A percentile compares a stretch with the other conserved stretches of the same genome.
Conservation (phyloP, 2,113 vertebrate genomes). For the Dipodomys ordii region DNA sequence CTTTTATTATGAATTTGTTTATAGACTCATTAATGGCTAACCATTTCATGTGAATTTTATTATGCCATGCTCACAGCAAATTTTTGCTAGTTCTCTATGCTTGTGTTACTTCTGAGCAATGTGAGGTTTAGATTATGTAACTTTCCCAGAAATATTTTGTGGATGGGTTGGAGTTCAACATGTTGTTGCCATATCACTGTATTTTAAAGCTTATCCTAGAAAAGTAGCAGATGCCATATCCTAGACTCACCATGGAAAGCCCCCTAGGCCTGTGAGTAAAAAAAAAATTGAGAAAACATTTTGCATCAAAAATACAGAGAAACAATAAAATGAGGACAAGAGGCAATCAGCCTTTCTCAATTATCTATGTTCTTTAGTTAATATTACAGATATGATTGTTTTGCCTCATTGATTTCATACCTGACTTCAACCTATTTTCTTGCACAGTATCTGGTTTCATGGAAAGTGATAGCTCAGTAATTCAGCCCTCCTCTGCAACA, state of each 20-base stretch:
- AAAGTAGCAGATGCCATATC: not conserved
- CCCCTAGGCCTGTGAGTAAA: not conserved
- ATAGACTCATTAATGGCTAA: not conserved
- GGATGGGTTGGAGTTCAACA: not conserved
- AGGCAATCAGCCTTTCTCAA: not conserved
- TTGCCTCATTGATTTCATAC: not conserved
- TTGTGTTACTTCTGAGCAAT: not conserved
- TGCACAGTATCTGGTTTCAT: not conserved
- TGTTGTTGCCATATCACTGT: not conserved
- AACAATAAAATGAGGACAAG: not conserved
- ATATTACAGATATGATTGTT: not conserved
- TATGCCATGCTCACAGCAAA: not conserved
- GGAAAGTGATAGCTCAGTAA: not conserved
- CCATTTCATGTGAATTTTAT: not conserved
- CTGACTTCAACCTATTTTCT: not conserved
- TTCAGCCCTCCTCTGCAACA: not conserved
- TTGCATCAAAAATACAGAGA: not conserved
- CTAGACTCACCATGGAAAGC: not conserved
- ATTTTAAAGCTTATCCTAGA: not conserved
- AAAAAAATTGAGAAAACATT: not conserved
- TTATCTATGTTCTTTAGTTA: not conserved
- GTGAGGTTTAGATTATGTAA: not conserved
- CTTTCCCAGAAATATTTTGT: not conserved
- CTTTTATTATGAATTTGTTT: not conserved
- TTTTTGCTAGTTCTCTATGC: not conserved